These are phyloP conservation scores for Troides aeacus DNA, from an alignment of 2,888 invertebrate genomes.

Conservation along the genomic window DNA sequence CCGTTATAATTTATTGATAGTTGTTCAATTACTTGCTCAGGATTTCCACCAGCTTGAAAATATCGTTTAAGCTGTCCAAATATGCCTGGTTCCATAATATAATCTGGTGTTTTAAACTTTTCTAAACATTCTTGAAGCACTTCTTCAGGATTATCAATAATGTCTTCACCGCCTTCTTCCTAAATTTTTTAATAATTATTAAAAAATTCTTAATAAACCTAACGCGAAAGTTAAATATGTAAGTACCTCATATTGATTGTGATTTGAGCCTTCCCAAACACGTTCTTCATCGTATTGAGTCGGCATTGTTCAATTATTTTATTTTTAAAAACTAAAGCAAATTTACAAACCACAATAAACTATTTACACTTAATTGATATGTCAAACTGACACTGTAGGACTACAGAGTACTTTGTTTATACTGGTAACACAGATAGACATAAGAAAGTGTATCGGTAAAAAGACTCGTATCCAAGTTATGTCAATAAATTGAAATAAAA, in stretches of 20 bases:
- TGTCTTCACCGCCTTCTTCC: constrained; percentile 85
- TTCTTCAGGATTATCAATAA: constrained; percentile 91
- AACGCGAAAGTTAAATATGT: not conserved
- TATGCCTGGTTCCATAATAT: constrained; percentile 99
- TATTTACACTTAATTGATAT: not conserved
- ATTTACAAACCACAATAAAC: not conserved
- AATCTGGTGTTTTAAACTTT: constrained; percentile 95
- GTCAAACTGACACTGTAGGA: too few species aligned
- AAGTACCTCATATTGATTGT: constrained; percentile 74
- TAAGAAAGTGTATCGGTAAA: too few species aligned
- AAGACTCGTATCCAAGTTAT: too few species aligned
- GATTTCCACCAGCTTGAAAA: constrained; percentile 95
- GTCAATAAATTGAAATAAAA: too few species aligned
- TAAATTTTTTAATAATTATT: constrained; percentile 37
- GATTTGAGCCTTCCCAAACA: constrained; percentile 81
- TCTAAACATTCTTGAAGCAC: constrained; percentile 94
- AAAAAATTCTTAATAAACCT: not conserved
- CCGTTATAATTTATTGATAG: constrained; percentile 97
- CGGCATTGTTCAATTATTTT: constrained; percentile 52
- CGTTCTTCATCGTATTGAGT: constrained; percentile 82
- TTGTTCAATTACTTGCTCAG: constrained; percentile 96
- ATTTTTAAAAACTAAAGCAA: not conserved
- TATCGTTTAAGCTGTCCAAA: constrained; percentile 94
- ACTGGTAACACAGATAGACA: too few species aligned
- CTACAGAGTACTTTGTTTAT: too few species aligned